Evolutionary conservation across 1,140 invertebrate genomes (phyloP), one percentile per base, ranked within the genome.

Genomic region (Cyrtorhinus lividipennis): DNA sequence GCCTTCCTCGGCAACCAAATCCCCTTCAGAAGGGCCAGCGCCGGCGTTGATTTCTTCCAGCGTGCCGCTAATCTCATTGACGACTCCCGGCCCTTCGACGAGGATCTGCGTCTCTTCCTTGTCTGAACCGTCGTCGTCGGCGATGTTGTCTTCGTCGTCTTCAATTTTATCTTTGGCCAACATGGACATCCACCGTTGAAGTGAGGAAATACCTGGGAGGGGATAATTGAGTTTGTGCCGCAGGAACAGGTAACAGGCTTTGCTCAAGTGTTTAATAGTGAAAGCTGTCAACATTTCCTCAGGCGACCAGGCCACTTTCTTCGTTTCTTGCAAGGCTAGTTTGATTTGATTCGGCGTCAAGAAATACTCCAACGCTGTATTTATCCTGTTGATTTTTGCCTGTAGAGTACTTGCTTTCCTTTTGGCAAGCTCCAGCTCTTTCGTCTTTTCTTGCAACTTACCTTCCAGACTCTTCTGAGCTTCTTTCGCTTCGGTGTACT

Each of bases 261-360:
- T 59, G 58, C 58, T 59, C 24, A 59, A 23, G 38, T 59, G 27
- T 26, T 30, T 26, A 26, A 59, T 59, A 1, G 58, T 59, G 58
- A 59, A 59, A 13, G 58, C 58, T 27, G 58, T 27, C n/a, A 59
- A 30, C 58, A 59, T 59, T 59, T 59, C 58, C 18, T 59, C 24
- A 27, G 58, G 58, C 1, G 58, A 27, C 58, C 58, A 59, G 1
- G 58, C 24, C 3, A 59, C 58, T 27, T 59, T 59, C 22, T 59
- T 59, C 1, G 27, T 30, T 8, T 59, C 58, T 27, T 59, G 24
- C n/a, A 59, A 26, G 15, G 27, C 15, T 1, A 59, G 26, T 30
- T 59, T 59, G 24, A 59, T 59, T 30, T 59, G 58, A 30, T 59
- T 59, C 27, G 58, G 58, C 27, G 58, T 59, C n/a, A 59, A 30